A percentile compares a stretch with the other conserved stretches of the same genome.
Conservation (phyloP, 2,888 invertebrate species). For the Xanthorhoe spadicearia region DNA sequence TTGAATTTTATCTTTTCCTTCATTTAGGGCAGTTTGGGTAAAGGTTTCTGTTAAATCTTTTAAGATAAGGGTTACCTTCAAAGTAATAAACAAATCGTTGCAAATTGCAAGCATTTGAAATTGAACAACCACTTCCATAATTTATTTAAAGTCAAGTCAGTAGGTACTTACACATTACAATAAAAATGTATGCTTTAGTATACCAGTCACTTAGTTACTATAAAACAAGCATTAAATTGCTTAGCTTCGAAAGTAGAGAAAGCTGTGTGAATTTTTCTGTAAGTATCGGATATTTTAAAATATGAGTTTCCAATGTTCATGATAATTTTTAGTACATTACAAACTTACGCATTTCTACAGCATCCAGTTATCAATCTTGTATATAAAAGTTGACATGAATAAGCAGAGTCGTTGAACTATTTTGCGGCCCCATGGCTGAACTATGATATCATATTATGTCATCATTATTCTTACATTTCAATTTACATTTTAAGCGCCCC, state of each 20-base stretch:
- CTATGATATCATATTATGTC: constrained; percentile 25
- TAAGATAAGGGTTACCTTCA: constrained; percentile 4
- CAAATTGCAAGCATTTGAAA: neutral
- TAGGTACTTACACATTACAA: too few species aligned
- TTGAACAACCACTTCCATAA: neutral
- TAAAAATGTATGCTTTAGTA: too few species aligned
- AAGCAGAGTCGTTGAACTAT: constrained; percentile 33
- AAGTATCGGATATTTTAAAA: too few species aligned
- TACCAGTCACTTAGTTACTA: too few species aligned
- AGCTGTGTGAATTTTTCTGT: too few species aligned
- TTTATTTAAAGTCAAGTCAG: neutral
- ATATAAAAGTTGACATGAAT: constrained; percentile 4
- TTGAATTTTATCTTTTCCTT: constrained; percentile 18
- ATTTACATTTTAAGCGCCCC: constrained; percentile 29
- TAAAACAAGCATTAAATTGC: neutral
- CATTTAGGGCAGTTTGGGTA: constrained; percentile 9
- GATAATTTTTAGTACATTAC: too few species aligned
- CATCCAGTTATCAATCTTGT: neutral
- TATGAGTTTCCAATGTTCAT: too few species aligned
- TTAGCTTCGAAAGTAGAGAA: too few species aligned
- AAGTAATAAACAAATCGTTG: neutral
- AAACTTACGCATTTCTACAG: too few species aligned
- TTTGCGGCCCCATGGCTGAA: constrained; percentile 18
- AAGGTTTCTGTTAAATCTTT: constrained; percentile 10
- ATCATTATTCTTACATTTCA: constrained; percentile 15